Conservation (phyloP, 2,113 vertebrate species). For the Lasiurus cinereus region DNA sequence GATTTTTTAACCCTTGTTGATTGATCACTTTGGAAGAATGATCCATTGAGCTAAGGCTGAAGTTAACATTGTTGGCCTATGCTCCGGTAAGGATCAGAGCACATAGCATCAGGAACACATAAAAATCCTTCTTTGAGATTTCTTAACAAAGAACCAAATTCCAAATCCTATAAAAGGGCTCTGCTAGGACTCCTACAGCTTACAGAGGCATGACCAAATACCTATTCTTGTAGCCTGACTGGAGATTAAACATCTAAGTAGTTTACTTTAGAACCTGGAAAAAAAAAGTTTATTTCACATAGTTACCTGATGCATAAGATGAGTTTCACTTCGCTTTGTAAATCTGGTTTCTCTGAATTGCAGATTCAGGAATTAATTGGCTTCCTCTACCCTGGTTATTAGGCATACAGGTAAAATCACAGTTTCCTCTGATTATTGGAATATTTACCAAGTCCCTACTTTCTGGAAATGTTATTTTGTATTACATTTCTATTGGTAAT, state of each 20-base stretch:
- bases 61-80: not conserved
- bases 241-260: not conserved
- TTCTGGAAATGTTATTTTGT: not conserved
- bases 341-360: conserved; percentile 37
- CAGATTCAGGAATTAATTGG: not conserved
- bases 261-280: conserved; percentile 43
- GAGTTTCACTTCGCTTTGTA: not conserved
- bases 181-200: not conserved
- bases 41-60: not conserved
- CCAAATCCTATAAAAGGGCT: not conserved
- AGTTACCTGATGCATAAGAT: not conserved
- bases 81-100: not conserved
- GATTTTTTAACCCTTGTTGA: not conserved
- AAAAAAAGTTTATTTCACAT: not conserved
- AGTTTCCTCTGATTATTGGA: not conserved
- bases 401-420: not conserved
- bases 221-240: not conserved
- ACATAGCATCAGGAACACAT: not conserved
- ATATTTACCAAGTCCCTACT: not conserved
- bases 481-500: not conserved
- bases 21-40: conserved; percentile 12
- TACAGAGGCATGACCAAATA: not conserved
- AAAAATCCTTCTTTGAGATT: not conserved
- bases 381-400: not conserved
- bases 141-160: not conserved